phyloP scores from a whole-genome alignment of 1,140 invertebrate genomes.

The Zaprionus lachaisei region DNA sequence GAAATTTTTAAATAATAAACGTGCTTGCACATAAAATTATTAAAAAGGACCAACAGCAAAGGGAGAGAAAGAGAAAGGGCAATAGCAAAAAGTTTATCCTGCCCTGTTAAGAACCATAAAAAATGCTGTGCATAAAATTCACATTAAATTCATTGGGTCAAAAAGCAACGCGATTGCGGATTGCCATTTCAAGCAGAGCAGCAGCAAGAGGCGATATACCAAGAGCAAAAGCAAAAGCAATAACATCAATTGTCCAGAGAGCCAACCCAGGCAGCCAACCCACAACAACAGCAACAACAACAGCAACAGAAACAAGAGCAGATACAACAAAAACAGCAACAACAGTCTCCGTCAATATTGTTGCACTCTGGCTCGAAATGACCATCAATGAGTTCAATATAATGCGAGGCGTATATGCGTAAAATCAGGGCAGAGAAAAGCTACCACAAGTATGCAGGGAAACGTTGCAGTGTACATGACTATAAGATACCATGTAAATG shows the following conservation, averaged over 20 bases:
- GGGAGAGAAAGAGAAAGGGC: neutral
- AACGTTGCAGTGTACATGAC: neutral
- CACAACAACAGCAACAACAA: constrained; percentile 9
- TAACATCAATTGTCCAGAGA: constrained; percentile 51
- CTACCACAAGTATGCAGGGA: neutral
- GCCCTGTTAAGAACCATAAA: constrained; percentile 17
- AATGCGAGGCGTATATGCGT: constrained; percentile 16
- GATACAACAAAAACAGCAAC: neutral
- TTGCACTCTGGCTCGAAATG: constrained; percentile 43
- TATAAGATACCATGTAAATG: neutral
- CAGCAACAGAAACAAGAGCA: neutral
- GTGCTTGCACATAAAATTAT: constrained; percentile 27
- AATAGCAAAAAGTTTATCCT: neutral
- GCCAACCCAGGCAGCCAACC: neutral
- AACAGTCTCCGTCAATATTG: constrained; percentile 47
- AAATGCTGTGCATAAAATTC: constrained; percentile 36
- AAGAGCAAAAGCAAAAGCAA: constrained; percentile 52
- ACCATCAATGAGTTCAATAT: constrained; percentile 45
- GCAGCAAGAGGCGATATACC: constrained; percentile 21
- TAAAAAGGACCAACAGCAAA: neutral
- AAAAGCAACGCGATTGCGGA: neutral
- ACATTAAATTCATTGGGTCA: constrained; percentile 16
- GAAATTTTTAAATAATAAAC: constrained; percentile 20
- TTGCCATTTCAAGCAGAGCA: constrained; percentile 10
- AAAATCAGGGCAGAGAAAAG: neutral